Percentiles rank a stretch among this genome's conserved stretches.
phyloP scores from a whole-genome alignment of 2,797 vertebrate species.

The Melopsittacus undulatus region DNA sequence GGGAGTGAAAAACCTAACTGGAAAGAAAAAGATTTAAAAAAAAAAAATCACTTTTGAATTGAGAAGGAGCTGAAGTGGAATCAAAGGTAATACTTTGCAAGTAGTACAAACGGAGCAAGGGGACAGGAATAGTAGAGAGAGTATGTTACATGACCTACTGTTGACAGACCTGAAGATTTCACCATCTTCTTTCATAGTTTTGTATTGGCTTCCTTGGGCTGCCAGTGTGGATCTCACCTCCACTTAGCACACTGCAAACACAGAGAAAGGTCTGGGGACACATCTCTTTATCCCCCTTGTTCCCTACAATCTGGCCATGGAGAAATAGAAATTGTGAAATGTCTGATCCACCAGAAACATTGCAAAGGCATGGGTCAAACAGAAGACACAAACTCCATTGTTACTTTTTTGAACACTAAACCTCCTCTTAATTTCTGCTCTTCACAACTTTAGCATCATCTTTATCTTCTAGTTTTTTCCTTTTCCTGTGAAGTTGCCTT shows the following conservation, averaged over 20 bases:
- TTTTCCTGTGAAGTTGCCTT: neutral
- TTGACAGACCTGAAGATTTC: fast-evolving
- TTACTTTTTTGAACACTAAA: neutral
- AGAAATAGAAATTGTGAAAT: neutral
- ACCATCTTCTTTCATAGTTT: neutral
- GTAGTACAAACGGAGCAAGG: fast-evolving
- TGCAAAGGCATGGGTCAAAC: neutral
- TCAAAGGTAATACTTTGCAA: neutral
- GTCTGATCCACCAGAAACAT: neutral
- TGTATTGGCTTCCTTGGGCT: neutral
- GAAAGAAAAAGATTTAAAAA: neutral
- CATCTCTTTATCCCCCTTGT: neutral
- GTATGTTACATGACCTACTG: neutral
- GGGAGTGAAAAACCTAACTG: neutral
- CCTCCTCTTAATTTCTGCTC: neutral
- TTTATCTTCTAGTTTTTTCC: neutral
- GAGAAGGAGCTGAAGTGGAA: neutral
- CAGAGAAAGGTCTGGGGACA: neutral
- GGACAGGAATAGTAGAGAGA: neutral
- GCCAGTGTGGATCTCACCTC: neutral
- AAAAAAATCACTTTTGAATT: neutral
- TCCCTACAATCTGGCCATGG: neutral
- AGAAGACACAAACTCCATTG: neutral
- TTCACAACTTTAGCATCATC: neutral
- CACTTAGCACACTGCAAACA: neutral